Evolutionary conservation across 2,797 vertebrate genomes (phyloP).

Genomic region (Dermochelys coriacea): DNA sequence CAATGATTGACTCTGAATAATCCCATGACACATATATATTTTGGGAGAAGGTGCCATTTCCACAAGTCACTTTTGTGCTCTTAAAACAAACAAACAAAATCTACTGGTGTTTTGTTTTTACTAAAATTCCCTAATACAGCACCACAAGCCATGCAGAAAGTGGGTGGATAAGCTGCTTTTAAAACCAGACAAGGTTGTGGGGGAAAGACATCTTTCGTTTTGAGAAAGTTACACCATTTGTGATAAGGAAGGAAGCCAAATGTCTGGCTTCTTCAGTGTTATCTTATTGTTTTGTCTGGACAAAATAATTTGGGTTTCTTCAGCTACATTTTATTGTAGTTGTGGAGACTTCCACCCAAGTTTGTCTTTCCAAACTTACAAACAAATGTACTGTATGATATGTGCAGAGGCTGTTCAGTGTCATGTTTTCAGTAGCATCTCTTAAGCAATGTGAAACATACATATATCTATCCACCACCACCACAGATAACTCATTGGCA

Average conservation of each 20-base stretch:
- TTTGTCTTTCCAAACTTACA: not conserved
- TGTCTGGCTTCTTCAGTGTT: slow-evolving; percentile 14
- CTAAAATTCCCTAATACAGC: not conserved
- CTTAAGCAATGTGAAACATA: not conserved
- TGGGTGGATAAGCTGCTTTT: slow-evolving; percentile 44
- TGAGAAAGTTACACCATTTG: not conserved
- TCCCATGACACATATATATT: not conserved
- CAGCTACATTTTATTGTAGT: not conserved
- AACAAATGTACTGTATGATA: not conserved
- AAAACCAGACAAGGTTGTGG: slow-evolving; percentile 41
- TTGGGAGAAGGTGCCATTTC: slow-evolving; percentile 36
- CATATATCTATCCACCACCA: not conserved
- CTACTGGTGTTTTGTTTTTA: slow-evolving; percentile 1
- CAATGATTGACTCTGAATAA: not conserved
- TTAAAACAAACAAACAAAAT: slow-evolving; percentile 45
- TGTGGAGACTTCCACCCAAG: not conserved
- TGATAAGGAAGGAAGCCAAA: slow-evolving; percentile 25
- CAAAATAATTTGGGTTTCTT: not conserved
- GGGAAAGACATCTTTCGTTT: not conserved
- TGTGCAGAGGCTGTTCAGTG: slow-evolving; percentile 32
- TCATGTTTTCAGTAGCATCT: not conserved
- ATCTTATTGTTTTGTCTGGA: slow-evolving; percentile 56
- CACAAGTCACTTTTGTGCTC: not conserved
- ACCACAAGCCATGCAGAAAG: fast-evolving
- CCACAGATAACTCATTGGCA: not conserved